These are phyloP conservation scores for Stegodyphus mimosarum DNA, from an alignment of 1,140 invertebrate species.

Conservation along the genomic window DNA sequence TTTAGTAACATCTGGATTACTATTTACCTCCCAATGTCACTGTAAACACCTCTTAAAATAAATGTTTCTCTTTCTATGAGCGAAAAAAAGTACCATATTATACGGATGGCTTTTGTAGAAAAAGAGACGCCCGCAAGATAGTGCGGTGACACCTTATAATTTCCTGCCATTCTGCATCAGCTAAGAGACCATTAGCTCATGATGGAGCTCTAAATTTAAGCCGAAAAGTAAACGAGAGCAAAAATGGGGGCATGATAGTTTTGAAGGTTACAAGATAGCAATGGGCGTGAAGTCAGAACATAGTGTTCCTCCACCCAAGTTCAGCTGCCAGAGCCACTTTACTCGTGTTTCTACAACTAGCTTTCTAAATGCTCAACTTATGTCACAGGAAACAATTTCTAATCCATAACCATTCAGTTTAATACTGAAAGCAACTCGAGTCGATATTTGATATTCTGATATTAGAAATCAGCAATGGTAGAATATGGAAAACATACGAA, in stretches of 20 bases:
- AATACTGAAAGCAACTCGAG: too few relatives aligned
- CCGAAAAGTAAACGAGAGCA: constrained; percentile 31
- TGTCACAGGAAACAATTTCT: too few relatives aligned
- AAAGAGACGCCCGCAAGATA: constrained; percentile 22
- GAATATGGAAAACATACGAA: too few relatives aligned
- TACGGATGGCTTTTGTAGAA: background rate
- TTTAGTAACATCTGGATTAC: too few relatives aligned
- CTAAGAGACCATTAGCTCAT: constrained; percentile 27
- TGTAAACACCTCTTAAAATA: constrained; percentile 21
- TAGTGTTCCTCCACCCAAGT: constrained; percentile 30
- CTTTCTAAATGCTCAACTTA: too few relatives aligned
- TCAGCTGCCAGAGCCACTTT: constrained; percentile 4
- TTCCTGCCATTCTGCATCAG: constrained; percentile 42
- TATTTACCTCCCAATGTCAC: background rate
- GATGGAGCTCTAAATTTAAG: background rate
- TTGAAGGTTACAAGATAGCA: constrained; percentile 40
- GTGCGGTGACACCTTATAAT: constrained; percentile 56
- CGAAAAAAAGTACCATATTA: background rate
- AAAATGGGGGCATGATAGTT: constrained; percentile 1
- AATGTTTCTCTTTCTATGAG: constrained; percentile 3
- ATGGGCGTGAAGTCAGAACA: constrained; percentile 42
- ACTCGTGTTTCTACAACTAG: background rate
- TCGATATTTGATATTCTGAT: too few relatives aligned
- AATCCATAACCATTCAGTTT: too few relatives aligned
- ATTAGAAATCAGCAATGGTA: too few relatives aligned